A percentile compares a stretch with the other conserved stretches of the same genome.
Evolutionary conservation across 1,140 invertebrate species (phyloP).

Genomic region (Antheraea pernyi): DNA sequence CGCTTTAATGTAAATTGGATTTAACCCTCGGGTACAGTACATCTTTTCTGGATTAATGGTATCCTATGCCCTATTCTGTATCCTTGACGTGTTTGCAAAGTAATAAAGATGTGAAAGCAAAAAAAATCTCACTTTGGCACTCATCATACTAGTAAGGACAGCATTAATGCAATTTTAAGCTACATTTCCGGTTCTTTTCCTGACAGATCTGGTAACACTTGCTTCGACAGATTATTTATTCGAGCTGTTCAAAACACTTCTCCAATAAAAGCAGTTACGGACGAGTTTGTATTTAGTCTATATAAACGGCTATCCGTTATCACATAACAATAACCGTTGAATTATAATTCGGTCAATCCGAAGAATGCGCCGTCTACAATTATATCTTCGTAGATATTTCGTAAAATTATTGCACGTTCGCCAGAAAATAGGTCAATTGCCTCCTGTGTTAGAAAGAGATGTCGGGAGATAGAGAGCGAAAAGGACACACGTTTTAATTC

Average conservation of each 20-base stretch:
- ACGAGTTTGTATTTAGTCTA: conserved; percentile 25
- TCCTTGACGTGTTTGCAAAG: no score
- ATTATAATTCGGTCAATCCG: conserved; percentile 45
- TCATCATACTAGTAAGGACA: no score
- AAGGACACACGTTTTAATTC: conserved; percentile 62
- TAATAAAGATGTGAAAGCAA: no score
- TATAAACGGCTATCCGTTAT: conserved; percentile 27
- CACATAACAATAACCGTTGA: conserved; percentile 41
- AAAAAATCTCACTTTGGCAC: no score
- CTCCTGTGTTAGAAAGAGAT: conserved; percentile 52
- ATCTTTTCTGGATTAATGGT: no score
- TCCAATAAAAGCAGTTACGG: conserved; percentile 25
- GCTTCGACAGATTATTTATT: not conserved
- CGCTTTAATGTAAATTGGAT: no score
- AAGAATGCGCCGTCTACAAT: conserved; percentile 63
- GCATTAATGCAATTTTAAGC: not conserved
- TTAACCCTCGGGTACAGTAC: no score
- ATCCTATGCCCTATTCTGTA: no score
- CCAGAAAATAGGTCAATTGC: conserved; percentile 77
- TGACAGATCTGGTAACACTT: not conserved
- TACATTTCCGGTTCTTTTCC: not conserved
- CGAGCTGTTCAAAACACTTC: conserved; percentile 10
- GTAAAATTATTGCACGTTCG: conserved; percentile 72
- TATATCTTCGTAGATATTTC: conserved; percentile 59
- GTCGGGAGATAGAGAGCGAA: conserved; percentile 36